Evolutionary conservation across 2,113 vertebrate genomes (phyloP).

Genomic region (Xiphophorus couchianus): DNA sequence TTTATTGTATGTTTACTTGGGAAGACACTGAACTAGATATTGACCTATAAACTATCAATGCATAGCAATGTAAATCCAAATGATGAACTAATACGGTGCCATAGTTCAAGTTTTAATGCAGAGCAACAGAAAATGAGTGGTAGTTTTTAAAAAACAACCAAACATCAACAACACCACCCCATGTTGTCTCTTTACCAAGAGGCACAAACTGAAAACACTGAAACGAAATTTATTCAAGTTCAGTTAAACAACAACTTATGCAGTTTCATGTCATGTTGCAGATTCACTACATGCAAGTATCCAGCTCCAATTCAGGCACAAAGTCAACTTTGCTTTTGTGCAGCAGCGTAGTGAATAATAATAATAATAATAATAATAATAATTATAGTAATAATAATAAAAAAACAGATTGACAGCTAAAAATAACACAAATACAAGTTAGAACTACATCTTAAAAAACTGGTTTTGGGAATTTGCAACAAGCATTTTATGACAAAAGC

Average conservation of each 20-base stretch:
- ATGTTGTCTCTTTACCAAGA: no score
- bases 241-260: not conserved
- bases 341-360: not conserved
- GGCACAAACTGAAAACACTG: not conserved
- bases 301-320: not conserved
- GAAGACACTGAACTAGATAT: no score
- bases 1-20: no score
- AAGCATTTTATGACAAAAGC: constrained; percentile 56
- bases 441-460: constrained; percentile 36
- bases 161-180: no score
- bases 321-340: constrained; percentile 16
- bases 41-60: no score
- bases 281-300: not conserved
- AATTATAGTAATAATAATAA: not conserved
- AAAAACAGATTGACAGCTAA: constrained; percentile 23
- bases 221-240: not conserved
- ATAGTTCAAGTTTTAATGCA: no score
- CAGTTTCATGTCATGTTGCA: not conserved
- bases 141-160: no score
- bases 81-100: no score
- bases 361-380: not conserved
- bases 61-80: no score
- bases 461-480: constrained; percentile 44
- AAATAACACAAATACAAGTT: constrained; percentile 21
- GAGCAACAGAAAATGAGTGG: no score